Evolutionary conservation across 2,888 invertebrate genomes (phyloP).

Genomic region (Dasypogon diadema): DNA sequence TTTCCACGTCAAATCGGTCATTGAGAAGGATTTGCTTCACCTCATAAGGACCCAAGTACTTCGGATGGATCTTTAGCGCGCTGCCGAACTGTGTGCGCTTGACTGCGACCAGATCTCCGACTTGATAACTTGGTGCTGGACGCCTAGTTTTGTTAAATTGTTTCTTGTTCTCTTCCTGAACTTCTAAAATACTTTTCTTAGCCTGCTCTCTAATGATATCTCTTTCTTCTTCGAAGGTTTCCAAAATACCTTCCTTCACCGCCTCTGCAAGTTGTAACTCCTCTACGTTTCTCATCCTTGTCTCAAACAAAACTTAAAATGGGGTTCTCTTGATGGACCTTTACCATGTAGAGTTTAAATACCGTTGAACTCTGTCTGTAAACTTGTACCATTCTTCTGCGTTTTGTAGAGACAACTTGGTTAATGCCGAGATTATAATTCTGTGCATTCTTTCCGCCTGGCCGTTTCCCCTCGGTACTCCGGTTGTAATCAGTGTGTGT

Average conservation of each 20-base stretch:
- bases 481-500: not conserved
- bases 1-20: not conserved
- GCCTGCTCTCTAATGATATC: constrained; percentile 45
- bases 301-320: constrained; percentile 55
- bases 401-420: constrained; percentile 53
- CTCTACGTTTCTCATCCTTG: constrained; percentile 46
- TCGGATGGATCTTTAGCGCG: constrained; percentile 45
- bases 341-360: constrained; percentile 51
- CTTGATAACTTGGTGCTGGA: constrained; percentile 31
- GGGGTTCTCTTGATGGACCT: constrained; percentile 50
- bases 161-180: constrained; percentile 50
- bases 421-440: constrained; percentile 47
- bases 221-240: constrained; percentile 20
- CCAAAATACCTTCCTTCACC: constrained; percentile 23
- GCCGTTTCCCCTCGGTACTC: constrained; percentile 43
- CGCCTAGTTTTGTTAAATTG: constrained; percentile 34
- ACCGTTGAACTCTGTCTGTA: constrained; percentile 28
- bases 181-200: constrained; percentile 56
- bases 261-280: constrained; percentile 23
- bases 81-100: constrained; percentile 52
- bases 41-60: constrained; percentile 53
- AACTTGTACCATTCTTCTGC: constrained; percentile 53
- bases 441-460: constrained; percentile 50
- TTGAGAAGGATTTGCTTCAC: not conserved
- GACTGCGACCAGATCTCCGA: constrained; percentile 51